Base-by-base conservation (phyloP, 2,888 invertebrate species). In the Eucriotettix oculatus region DNA sequence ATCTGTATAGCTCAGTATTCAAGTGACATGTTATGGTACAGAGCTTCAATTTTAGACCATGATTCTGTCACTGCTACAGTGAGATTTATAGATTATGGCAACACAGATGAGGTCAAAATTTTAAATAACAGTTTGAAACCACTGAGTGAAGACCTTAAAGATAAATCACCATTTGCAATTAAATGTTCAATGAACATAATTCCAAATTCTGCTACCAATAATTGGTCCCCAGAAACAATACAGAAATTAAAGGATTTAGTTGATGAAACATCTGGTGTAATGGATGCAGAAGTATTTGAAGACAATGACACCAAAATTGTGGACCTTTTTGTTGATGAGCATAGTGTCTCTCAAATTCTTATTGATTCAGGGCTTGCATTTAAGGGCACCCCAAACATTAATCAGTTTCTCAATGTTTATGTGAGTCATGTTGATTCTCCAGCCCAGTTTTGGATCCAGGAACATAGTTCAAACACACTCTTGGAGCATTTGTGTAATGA, bases 11-110 rank as follows among this genome's bases (percentile, higher is more conserved):
- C 94, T 0, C 84, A 86, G 68, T 95, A 90, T 71, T 81, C 84
- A 0, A 84, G 82, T 1, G 92, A 96, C 69, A 85, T 86, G 52
- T 80, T 82, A 64, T 98, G 97, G 96, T 97, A 97, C 72, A 80
- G 97, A 61, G 96, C 94, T 0, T 84, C 84, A 69, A 85, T 97
- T 10, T 80, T 94, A 52, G 91, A 90, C 69, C 80, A 86, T 0
- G 85, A 86, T 64, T 77, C 40, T 16, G 29, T 55, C 14, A 48
- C 52, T 17, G 40, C 84, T 11, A 87, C 86, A 0, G 82, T 89
- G 1, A 79, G 86, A 43, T 89, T 88, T 67, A 80, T 87, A 14
- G 90, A 90, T 69, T 88, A 82, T 67, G 89, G 89, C 11, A 88
- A 87, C 68, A 87, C 87, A 0, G 88, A 89, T 66, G 82, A 86